phyloP scores from a whole-genome alignment of 2,113 vertebrate genomes.

The Nanger granti region DNA sequence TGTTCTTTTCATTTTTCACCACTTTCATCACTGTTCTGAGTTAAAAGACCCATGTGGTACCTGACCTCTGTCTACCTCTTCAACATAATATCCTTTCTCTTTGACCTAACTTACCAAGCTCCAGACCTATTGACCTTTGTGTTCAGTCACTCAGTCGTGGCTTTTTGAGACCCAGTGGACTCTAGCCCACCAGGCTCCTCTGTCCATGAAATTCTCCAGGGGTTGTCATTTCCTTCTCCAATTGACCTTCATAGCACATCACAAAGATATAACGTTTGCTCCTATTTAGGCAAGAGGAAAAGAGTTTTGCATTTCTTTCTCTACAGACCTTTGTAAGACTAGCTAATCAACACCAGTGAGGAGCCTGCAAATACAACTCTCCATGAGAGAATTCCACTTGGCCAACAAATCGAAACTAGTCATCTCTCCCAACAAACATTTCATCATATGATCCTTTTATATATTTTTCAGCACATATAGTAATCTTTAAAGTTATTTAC shows the following conservation, averaged over 20 bases:
- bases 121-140: background rate
- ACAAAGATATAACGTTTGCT: background rate
- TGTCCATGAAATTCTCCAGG: background rate
- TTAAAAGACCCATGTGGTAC: background rate
- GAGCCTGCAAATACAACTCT: background rate
- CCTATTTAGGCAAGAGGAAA: background rate
- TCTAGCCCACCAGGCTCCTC: background rate
- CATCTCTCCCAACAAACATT: background rate
- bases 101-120: background rate
- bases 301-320: background rate
- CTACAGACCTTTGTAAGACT: background rate
- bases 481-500: background rate
- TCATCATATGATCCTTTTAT: background rate
- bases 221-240: background rate
- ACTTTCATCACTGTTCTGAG: background rate
- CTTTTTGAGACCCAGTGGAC: background rate
- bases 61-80: background rate
- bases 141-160: background rate
- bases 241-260: background rate
- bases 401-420: background rate
- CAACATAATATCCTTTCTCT: background rate
- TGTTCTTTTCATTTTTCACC: background rate
- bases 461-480: background rate
- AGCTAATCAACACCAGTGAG: background rate
- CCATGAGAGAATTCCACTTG: background rate